Conservation (phyloP, 2,797 vertebrate species). For the Poliocrania exsul region DNA sequence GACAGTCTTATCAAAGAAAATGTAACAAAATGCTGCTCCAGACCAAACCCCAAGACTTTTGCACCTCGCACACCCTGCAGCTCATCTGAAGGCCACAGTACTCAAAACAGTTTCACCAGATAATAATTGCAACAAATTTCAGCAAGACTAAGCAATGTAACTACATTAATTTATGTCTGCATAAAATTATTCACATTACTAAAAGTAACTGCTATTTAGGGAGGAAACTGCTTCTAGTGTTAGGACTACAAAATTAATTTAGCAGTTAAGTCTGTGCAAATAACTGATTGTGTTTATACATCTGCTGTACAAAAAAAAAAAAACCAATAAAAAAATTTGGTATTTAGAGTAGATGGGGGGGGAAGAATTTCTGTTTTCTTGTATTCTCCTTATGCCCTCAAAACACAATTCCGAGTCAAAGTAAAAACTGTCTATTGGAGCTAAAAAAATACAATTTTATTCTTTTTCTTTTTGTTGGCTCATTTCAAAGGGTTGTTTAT, state of each 20-base stretch:
- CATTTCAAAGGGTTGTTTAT: fast-evolving
- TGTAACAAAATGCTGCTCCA: neutral
- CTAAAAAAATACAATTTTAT: neutral
- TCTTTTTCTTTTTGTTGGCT: neutral
- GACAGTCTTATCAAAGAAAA: neutral
- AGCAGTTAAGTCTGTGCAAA: neutral
- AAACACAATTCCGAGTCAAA: neutral
- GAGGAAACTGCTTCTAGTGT: neutral
- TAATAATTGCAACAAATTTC: neutral
- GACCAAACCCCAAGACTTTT: neutral
- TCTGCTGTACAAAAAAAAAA: neutral
- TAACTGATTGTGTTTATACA: neutral
- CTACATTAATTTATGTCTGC: neutral
- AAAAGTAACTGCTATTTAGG: neutral
- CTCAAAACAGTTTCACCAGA: neutral
- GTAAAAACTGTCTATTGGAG: neutral
- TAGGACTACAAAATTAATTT: neutral
- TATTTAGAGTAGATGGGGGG: neutral
- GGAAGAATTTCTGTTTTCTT: neutral
- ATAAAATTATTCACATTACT: neutral
- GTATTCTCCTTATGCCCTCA: neutral
- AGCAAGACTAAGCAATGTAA: neutral
- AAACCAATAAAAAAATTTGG: neutral
- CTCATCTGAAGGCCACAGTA: neutral
- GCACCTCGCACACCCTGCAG: neutral